Conservation (phyloP, 2,888 invertebrate species). For the Lasius fuliginosus region DNA sequence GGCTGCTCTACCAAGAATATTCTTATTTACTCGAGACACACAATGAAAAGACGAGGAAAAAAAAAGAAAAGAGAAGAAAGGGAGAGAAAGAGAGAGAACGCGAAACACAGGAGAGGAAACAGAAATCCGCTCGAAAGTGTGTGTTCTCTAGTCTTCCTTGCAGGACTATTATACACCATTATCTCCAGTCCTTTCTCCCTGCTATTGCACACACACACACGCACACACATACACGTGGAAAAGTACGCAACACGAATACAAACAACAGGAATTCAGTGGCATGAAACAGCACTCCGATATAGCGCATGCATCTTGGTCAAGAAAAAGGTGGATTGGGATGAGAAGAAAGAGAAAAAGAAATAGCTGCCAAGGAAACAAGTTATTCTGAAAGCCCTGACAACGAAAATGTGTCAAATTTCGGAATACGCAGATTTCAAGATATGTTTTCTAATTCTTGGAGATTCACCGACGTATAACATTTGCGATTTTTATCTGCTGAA, state of each 20-base stretch:
- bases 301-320: conserved; percentile 32
- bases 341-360: conserved; percentile 3
- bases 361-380: conserved; percentile 24
- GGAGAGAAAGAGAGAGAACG: background rate
- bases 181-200: conserved; percentile 51
- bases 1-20: conserved; percentile 27
- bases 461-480: background rate
- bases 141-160: conserved; percentile 51
- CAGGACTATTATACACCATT: conserved; percentile 68
- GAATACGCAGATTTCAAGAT: background rate
- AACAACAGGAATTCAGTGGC: conserved; percentile 29
- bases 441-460: conserved; percentile 8
- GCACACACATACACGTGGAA: background rate
- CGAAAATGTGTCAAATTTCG: conserved; percentile 41
- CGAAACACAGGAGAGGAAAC: conserved; percentile 38
- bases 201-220: background rate
- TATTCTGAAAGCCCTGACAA: conserved; percentile 25
- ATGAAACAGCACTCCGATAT: conserved; percentile 32
- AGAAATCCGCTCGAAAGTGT: conserved; percentile 63
- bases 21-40: conserved; percentile 27
- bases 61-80: background rate
- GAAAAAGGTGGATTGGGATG: background rate
- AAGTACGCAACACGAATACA: conserved; percentile 36
- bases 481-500: conserved; percentile 12
- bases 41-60: conserved; percentile 11